Evolutionary conservation across 2,888 invertebrate genomes (phyloP), one percentile per base, ranked within the genome.

Genomic region (Zaprionus obscuricornis): DNA sequence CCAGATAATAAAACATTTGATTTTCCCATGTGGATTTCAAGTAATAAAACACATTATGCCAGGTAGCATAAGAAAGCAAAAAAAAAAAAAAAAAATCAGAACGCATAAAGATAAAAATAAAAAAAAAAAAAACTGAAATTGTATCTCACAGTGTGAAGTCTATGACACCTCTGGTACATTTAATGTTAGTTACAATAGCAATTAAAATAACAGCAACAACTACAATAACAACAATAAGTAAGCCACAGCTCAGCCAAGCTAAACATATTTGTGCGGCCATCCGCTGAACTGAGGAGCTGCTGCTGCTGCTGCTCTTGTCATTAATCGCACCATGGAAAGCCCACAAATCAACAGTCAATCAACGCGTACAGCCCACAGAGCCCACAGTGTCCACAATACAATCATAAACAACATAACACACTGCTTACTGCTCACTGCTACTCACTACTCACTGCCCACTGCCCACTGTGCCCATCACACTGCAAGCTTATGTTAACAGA

Each of bases 271-370:
- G 77, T 68, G 73, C 65, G 77, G 49, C 68, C 73, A 64, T 51
- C 59, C 68, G 58, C 66, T 73, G 63, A 56, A n/a, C n/a, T n/a
- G n/a, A n/a, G n/a, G n/a, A n/a, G n/a, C n/a, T n/a, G n/a, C n/a
- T n/a, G n/a, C n/a, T n/a, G n/a, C n/a, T n/a, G 18, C 17, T 37
- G 57, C 50, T 29, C 68, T 62, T 57, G 66, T 62, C 85, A 70
- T 84, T 76, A 81, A 84, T 84, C 63, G 70, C 70, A 57, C 54
- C 55, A 57, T 27, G 73, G 68, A 56, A 62, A 58, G 54, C 58
- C 57, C 79, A 78, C 84, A 75, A 72, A 83, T 79, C 76, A 84
- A 64, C 85, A 64, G 74, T 46, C 81, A 63, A 79, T 79, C 84
- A 72, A 74, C 75, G 66, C 79, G 64, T 51, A 55, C 69, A 56